These are phyloP conservation scores for Heliothis virescens DNA, from an alignment of 1,140 invertebrate genomes.

Conservation along the genomic window DNA sequence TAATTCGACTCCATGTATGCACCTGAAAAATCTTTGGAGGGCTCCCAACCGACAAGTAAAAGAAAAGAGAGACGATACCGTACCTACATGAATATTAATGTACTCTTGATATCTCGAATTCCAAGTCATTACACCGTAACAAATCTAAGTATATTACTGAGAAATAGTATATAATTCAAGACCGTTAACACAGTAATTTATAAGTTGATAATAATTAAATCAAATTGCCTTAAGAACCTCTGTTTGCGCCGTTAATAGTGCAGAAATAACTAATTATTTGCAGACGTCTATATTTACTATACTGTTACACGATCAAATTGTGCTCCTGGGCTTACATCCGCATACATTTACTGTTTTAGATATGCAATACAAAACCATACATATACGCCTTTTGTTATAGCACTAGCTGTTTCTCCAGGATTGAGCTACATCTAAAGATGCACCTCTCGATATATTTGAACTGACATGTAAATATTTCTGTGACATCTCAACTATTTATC, in stretches of 20 bases:
- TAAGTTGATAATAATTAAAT: constrained; percentile 41
- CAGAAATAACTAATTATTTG: constrained; percentile 50
- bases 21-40: constrained; percentile 4
- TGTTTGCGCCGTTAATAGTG: constrained; percentile 37
- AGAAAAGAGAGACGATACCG: constrained; percentile 5
- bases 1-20: background rate
- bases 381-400: background rate
- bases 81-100: constrained; percentile 31
- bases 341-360: constrained; percentile 37
- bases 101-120: constrained; percentile 21
- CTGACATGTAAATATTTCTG: too few relatives aligned
- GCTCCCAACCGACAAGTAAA: background rate
- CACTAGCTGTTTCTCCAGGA: too few relatives aligned
- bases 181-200: constrained; percentile 12
- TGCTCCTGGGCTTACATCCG: constrained; percentile 30
- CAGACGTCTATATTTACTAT: constrained; percentile 45
- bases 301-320: constrained; percentile 37
- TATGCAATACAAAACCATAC: background rate
- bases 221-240: constrained; percentile 37
- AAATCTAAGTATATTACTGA: constrained; percentile 1
- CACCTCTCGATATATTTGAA: too few relatives aligned
- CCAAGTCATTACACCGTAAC: constrained; percentile 17
- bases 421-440: too few relatives aligned
- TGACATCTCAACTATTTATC: too few relatives aligned
- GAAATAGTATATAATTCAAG: constrained; percentile 26